A percentile compares a stretch with the other conserved stretches of the same genome.
Evolutionary conservation across 2,797 vertebrate genomes (phyloP).

Genomic region (Mycteria americana): DNA sequence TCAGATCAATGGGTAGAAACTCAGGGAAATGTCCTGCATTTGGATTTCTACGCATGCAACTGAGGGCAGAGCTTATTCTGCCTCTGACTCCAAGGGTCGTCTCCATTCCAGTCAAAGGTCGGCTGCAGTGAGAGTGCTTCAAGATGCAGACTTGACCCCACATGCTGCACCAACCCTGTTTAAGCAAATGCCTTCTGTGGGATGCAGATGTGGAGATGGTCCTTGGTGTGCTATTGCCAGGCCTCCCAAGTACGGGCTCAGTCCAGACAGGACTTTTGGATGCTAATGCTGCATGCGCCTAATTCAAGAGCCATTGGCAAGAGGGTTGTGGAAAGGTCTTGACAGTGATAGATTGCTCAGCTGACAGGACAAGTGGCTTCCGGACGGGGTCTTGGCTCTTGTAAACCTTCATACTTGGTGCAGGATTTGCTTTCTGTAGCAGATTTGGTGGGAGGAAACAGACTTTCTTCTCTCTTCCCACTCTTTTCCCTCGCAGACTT

Average conservation of each 20-base stretch:
- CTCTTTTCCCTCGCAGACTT: not conserved
- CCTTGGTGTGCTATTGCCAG: not conserved
- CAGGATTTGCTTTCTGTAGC: not conserved
- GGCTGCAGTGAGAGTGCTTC: not conserved
- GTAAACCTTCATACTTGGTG: not conserved
- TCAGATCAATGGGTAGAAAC: not conserved
- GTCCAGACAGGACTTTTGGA: not conserved
- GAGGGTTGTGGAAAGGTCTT: not conserved
- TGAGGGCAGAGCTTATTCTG: not conserved
- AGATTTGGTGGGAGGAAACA: not conserved
- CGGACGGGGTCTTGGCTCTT: not conserved
- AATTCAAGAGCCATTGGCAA: not conserved
- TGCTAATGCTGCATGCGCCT: not conserved
- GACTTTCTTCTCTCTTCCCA: not conserved
- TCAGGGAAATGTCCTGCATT: fast-evolving
- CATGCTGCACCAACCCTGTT: too few species aligned
- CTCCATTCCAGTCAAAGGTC: not conserved
- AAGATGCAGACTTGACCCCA: not conserved
- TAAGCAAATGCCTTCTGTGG: not conserved
- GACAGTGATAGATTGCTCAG: not conserved
- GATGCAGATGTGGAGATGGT: not conserved
- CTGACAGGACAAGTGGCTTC: not conserved
- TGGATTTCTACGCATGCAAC: not conserved
- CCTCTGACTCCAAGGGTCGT: not conserved
- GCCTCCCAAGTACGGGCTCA: not conserved